These are phyloP conservation scores for Syngnathoides biaculeatus DNA, from an alignment of 2,113 vertebrate species.

Conservation along the genomic window DNA sequence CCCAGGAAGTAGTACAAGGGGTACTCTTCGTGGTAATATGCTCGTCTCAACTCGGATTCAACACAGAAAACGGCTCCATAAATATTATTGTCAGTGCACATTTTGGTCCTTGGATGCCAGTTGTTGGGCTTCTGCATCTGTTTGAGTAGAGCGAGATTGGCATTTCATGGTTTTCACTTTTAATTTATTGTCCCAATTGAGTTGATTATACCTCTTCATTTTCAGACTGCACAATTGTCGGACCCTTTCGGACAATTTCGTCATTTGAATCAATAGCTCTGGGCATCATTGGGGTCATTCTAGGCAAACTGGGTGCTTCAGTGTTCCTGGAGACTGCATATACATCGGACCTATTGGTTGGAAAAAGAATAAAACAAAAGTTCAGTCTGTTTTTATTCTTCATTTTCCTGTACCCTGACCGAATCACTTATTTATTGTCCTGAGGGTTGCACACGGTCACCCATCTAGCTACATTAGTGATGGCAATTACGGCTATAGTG, in stretches of 20 bases:
- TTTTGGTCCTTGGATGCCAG: conserved; percentile 34
- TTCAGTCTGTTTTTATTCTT: background rate
- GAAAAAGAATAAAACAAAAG: conserved; percentile 1
- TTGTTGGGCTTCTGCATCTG: conserved; percentile 35
- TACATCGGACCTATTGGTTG: conserved; percentile 61
- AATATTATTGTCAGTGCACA: conserved; percentile 52
- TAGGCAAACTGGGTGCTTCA: conserved; percentile 46
- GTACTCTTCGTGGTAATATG: conserved; percentile 61
- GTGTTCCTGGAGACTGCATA: conserved; percentile 70
- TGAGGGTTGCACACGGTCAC: background rate
- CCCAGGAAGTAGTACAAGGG: conserved; percentile 73
- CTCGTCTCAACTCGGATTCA: conserved; percentile 55
- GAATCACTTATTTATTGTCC: background rate
- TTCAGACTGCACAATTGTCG: background rate
- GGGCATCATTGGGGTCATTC: conserved; percentile 66
- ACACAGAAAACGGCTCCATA: conserved; percentile 64
- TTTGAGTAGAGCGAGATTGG: background rate
- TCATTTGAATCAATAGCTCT: conserved; percentile 7
- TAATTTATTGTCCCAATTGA: background rate
- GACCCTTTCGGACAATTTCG: background rate
- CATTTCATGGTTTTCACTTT: background rate
- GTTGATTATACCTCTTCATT: conserved; percentile 14
- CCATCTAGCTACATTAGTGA: background rate
- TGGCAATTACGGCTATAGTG: background rate
- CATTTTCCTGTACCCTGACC: background rate